Conservation (phyloP, 1,140 invertebrate species). For the Rhizoglyphus robini region DNA sequence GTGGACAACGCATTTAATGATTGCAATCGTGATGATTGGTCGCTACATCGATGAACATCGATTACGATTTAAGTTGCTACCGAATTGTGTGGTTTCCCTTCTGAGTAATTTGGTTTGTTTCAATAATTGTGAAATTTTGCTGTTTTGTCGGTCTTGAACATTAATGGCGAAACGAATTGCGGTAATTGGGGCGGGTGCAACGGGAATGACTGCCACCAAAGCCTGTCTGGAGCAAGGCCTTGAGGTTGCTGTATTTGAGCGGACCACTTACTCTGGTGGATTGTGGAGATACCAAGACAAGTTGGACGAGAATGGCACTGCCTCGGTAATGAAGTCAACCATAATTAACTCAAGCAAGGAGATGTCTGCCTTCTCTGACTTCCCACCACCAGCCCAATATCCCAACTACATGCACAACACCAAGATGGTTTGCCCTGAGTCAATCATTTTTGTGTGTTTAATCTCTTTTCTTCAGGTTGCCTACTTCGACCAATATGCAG, state of each 20-base stretch:
- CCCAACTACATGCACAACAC: constrained; percentile 38
- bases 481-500: constrained; percentile 36
- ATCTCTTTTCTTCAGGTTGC: constrained; percentile 18
- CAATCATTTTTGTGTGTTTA: no score
- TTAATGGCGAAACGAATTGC: constrained; percentile 12
- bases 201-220: constrained; percentile 37
- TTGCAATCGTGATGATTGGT: no score
- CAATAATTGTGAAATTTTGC: no score
- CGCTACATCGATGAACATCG: no score
- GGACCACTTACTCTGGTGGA: constrained; percentile 36
- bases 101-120: no score
- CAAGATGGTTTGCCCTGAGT: no score
- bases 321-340: constrained; percentile 27
- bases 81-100: no score
- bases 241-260: constrained; percentile 26
- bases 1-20: no score
- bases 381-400: constrained; percentile 35
- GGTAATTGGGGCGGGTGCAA: constrained; percentile 34
- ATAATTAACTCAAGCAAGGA: constrained; percentile 33
- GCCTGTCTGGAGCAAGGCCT: constrained; percentile 35
- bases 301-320: constrained; percentile 29
- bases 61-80: no score
- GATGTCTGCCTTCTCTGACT: constrained; percentile 32
- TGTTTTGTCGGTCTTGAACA: no score
- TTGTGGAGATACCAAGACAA: constrained; percentile 39